Percentiles rank a stretch among this genome's conserved stretches.
Conservation (phyloP, 2,113 vertebrate species). For the Microtus richardsoni region DNA sequence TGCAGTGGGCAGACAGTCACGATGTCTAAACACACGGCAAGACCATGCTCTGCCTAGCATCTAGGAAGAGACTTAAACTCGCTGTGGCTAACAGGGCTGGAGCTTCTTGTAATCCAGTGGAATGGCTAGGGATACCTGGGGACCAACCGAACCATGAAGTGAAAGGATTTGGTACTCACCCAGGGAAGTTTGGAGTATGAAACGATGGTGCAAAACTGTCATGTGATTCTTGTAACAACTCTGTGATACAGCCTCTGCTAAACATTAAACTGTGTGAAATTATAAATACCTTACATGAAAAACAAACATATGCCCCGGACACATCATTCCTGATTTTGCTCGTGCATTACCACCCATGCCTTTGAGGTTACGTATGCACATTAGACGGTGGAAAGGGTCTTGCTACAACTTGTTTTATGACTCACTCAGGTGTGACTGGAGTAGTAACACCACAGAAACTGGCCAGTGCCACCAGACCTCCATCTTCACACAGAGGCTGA, state of each 20-base stretch:
- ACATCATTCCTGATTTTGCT: neutral
- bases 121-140: too few relatives aligned
- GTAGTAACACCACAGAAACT: neutral
- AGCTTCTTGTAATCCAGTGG: neutral
- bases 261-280: neutral
- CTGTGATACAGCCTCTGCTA: too few relatives aligned
- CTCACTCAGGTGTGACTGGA: neutral
- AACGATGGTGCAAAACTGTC: neutral
- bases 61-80: too few relatives aligned
- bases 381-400: too few relatives aligned
- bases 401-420: too few relatives aligned
- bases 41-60: neutral
- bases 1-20: neutral
- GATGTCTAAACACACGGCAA: neutral
- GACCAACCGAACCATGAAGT: neutral
- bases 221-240: too few relatives aligned
- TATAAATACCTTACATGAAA: neutral
- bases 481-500: too few relatives aligned
- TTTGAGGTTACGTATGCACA: neutral
- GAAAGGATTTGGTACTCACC: too few relatives aligned
- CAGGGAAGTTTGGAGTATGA: too few relatives aligned
- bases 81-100: neutral
- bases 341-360: neutral
- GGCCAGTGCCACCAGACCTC: neutral
- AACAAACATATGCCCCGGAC: too few relatives aligned